Base-by-base conservation (phyloP, 2,797 vertebrate species). In the Bryconaethiops microstoma region DNA sequence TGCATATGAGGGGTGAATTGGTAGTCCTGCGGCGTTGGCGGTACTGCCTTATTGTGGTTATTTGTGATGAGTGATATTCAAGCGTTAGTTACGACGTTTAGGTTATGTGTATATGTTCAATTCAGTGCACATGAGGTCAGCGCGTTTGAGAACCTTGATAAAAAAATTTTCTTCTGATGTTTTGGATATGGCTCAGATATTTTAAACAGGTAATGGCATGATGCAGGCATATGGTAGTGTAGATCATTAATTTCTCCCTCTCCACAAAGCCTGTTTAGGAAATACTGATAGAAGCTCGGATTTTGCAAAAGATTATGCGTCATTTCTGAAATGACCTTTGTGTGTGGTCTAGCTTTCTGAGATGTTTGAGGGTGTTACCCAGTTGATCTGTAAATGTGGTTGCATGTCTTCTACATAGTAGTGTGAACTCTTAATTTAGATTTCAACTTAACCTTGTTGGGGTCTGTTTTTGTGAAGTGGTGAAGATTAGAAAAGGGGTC, bases 401-500 rank as follows among this genome's bases (percentile, higher is more conserved):
- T 73, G 75, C 80, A 82, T 82, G 80, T 39, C 25, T 57, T 42
- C 65, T 77, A 21, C 54, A 16, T 82, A 73, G 60, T 42, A 50
- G 39, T 73, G 8, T 19, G 65, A 76, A 55, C 45, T 52, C 48
- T 14, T 42, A 50, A 76, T 54, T 42, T 14, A 76, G 73, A 25
- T 16, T 7, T 50, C 8, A 17, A 69, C 19, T 13, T 45, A 48
- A 55, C 25, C 35, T 55, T 42, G 42, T 40, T 35, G 35, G 4
- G 35, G 35, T 35, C 35, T 35, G 35, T 72, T 55, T 64, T 7
- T 8, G 12, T 7, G 21, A 8, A n/a, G 12, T 1, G 40, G 55
- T 57, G 40, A 16, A 71, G 39, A 39, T 71, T 72, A 76, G 45
- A 19, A 76, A 71, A 14, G 40, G 70, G 45, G 42, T 25, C 13